Conservation (phyloP, 2,797 vertebrate genomes). For the Discoglossus pictus region DNA sequence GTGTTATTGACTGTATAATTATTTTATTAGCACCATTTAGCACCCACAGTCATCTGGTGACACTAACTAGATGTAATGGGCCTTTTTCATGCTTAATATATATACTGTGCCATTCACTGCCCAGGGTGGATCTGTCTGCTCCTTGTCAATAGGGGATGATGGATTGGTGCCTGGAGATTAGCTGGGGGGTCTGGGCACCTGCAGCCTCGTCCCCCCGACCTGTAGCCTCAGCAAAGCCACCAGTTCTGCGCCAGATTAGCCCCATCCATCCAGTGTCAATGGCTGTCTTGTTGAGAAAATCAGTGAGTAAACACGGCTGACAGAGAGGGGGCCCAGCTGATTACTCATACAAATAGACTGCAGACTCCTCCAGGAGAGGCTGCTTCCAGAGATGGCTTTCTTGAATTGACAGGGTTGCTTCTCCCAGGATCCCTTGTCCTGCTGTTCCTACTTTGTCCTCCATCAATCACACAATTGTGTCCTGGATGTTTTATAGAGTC, state of each 20-base stretch:
- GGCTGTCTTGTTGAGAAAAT: slow-evolving; percentile 99
- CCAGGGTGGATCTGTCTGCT: slow-evolving; percentile 47
- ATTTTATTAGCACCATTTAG: too few relatives aligned
- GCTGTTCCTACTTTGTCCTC: slow-evolving; percentile 98
- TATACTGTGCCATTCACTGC: slow-evolving; percentile 3
- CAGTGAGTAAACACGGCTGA: slow-evolving; percentile 98
- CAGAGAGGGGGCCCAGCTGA: slow-evolving; percentile 90
- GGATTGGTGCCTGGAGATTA: slow-evolving; percentile 90
- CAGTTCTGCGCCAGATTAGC: slow-evolving; percentile 95
- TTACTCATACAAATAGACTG: slow-evolving; percentile 98
- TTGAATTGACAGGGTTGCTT: slow-evolving; percentile 82
- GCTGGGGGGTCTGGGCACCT: slow-evolving; percentile 86
- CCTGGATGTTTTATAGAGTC: slow-evolving; percentile 97
- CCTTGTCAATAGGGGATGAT: slow-evolving; percentile 47
- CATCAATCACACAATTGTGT: slow-evolving; percentile 99
- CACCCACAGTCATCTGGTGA: too few relatives aligned
- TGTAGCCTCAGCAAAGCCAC: slow-evolving; percentile 91
- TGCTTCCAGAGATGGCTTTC: slow-evolving; percentile 84
- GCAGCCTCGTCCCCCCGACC: slow-evolving; percentile 85
- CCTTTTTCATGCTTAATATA: too few relatives aligned
- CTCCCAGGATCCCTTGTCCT: slow-evolving; percentile 89
- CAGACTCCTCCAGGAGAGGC: slow-evolving; percentile 87
- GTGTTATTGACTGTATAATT: too few relatives aligned
- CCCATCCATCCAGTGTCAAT: slow-evolving; percentile 99
- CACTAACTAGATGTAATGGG: too few relatives aligned